These are phyloP conservation scores for Clepsis dumicolana DNA, from an alignment of 2,888 invertebrate species.

Conservation along the genomic window DNA sequence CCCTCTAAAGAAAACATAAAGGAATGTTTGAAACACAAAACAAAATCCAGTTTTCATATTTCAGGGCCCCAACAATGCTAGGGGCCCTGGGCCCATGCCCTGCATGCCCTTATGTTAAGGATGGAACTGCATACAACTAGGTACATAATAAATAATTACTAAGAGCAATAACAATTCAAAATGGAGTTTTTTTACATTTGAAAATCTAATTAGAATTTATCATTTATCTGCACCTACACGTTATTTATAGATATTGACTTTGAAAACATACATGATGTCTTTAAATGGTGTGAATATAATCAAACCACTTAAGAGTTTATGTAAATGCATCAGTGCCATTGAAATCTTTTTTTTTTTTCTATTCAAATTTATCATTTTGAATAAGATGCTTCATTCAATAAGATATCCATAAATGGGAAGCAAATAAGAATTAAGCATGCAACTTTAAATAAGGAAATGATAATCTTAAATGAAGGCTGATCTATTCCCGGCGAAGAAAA, in stretches of 20 bases:
- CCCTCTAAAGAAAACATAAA: too few relatives aligned
- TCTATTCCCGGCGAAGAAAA: slow-evolving; percentile 27
- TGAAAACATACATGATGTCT: slow-evolving; percentile 48
- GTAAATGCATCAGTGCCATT: slow-evolving; percentile 8
- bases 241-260: slow-evolving; percentile 52
- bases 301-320: slow-evolving; percentile 10
- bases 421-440: slow-evolving; percentile 22
- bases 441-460: slow-evolving; percentile 35
- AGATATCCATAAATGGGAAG: slow-evolving; percentile 44
- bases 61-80: too few relatives aligned
- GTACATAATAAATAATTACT: too few relatives aligned
- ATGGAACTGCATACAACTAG: too few relatives aligned
- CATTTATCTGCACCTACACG: too few relatives aligned
- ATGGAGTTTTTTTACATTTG: too few relatives aligned
- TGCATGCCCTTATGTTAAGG: too few relatives aligned
- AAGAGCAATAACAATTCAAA: too few relatives aligned
- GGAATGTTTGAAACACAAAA: too few relatives aligned
- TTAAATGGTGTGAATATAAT: slow-evolving; percentile 41
- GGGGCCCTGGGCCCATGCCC: too few relatives aligned
- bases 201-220: too few relatives aligned
- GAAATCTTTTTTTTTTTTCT: neutral
- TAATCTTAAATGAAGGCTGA: slow-evolving; percentile 33
- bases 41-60: too few relatives aligned
- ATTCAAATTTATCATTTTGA: slow-evolving; percentile 10
- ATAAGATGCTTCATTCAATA: slow-evolving; percentile 24